These are phyloP conservation scores for Drosophila navojoa DNA, from an alignment of 1,140 invertebrate species.

Conservation along the genomic window DNA sequence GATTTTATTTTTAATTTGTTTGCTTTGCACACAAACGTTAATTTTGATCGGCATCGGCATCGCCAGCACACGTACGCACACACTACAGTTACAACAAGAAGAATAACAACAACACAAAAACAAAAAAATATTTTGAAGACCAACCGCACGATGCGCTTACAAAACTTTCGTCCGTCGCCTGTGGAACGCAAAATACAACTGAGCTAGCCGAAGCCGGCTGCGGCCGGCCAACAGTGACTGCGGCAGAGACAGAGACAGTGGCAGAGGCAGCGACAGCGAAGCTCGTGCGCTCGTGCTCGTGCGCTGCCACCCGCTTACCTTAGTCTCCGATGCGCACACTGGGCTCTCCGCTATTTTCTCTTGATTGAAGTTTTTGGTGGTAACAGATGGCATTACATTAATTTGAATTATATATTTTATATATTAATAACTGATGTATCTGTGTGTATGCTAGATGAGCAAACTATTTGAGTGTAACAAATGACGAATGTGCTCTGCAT, in stretches of 20 bases:
- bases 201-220: conserved; percentile 41
- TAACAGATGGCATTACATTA: background rate
- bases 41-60: conserved; percentile 57
- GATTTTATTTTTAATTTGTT: conserved; percentile 32
- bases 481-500: background rate
- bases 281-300: conserved; percentile 20
- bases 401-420: background rate
- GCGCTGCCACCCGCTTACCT: conserved; percentile 32
- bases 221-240: conserved; percentile 23
- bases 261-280: conserved; percentile 16
- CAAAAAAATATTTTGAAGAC: conserved; percentile 7
- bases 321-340: conserved; percentile 17
- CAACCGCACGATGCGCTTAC: conserved; percentile 40
- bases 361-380: background rate
- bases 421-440: background rate
- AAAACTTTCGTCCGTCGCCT: conserved; percentile 53
- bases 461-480: background rate
- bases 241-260: conserved; percentile 9
- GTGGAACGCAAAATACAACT: conserved; percentile 55
- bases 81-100: conserved; percentile 16
- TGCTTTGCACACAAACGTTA: conserved; percentile 53
- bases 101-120: conserved; percentile 35
- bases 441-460: background rate
- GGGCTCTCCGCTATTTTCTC: conserved; percentile 1
- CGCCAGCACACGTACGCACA: conserved; percentile 23